A percentile compares a stretch with the other conserved stretches of the same genome.
Conservation (phyloP, 2,888 invertebrate species). For the Pachydiplax longipennis region DNA sequence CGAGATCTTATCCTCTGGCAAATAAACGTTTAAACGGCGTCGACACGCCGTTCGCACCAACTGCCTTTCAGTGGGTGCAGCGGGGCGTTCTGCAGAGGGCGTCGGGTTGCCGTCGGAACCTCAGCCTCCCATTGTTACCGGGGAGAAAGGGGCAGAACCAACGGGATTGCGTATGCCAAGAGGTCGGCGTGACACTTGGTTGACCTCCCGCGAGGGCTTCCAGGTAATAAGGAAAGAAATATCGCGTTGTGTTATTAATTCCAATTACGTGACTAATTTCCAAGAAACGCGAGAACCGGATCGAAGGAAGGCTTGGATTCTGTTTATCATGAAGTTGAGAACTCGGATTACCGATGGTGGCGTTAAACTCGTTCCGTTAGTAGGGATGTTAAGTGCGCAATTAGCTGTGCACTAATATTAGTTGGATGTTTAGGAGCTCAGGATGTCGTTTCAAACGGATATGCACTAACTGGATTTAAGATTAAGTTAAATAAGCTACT, state of each 20-base stretch:
- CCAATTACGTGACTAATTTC: conserved; percentile 9
- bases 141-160: background rate
- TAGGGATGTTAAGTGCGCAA: too few relatives aligned
- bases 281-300: background rate
- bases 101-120: background rate
- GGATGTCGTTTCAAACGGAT: too few relatives aligned
- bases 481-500: too few relatives aligned
- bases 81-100: background rate
- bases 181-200: too few relatives aligned
- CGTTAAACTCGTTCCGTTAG: background rate
- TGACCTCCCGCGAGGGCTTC: background rate
- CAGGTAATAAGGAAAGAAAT: background rate
- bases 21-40: background rate
- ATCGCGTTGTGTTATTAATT: background rate
- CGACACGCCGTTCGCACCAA: background rate
- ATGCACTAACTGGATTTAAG: too few relatives aligned
- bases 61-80: background rate
- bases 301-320: background rate
- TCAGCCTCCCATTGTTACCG: background rate
- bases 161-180: background rate
- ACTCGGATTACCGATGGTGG: background rate
- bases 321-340: background rate
- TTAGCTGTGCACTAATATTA: too few relatives aligned
- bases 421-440: too few relatives aligned
- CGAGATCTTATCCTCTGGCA: background rate